Conservation (phyloP, 1,140 invertebrate genomes). For the Trachymyrmex cornetzi region DNA sequence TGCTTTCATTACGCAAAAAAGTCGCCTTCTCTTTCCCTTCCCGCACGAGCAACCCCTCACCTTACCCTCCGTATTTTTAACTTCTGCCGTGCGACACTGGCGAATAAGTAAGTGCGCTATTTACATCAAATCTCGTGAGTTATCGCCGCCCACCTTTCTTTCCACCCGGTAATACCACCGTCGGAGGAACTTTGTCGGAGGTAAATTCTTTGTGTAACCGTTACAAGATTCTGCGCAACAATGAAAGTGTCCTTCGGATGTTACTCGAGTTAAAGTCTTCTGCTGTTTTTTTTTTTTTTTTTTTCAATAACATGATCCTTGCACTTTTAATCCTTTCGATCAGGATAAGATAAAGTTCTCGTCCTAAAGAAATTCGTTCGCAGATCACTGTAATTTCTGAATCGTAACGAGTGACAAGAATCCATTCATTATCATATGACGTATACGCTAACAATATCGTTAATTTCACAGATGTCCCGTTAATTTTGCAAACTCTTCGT, state of each 20-base stretch:
- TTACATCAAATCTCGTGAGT: constrained; percentile 86
- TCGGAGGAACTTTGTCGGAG: constrained; percentile 37
- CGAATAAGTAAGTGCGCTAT: constrained; percentile 86
- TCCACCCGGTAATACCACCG: constrained; percentile 22
- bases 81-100: constrained; percentile 81
- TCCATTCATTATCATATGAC: not conserved
- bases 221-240: constrained; percentile 39
- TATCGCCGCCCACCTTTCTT: constrained; percentile 77
- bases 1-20: constrained; percentile 87
- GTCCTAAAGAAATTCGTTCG: not conserved
- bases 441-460: constrained; percentile 57
- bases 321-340: not conserved
- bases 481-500: constrained; percentile 72
- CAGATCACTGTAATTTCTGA: not conserved
- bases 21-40: constrained; percentile 69
- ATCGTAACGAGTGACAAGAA: not conserved
- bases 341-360: not conserved
- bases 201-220: constrained; percentile 61
- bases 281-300: not conserved
- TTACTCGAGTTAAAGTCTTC: not conserved
- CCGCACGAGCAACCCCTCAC: constrained; percentile 65
- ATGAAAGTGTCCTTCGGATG: constrained; percentile 12
- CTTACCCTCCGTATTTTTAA: constrained; percentile 84
- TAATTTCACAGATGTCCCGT: constrained; percentile 76
- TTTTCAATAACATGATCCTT: not conserved